Evolutionary conservation across 1,140 invertebrate genomes (phyloP).

Genomic region (Temnothorax curvispinosus): DNA sequence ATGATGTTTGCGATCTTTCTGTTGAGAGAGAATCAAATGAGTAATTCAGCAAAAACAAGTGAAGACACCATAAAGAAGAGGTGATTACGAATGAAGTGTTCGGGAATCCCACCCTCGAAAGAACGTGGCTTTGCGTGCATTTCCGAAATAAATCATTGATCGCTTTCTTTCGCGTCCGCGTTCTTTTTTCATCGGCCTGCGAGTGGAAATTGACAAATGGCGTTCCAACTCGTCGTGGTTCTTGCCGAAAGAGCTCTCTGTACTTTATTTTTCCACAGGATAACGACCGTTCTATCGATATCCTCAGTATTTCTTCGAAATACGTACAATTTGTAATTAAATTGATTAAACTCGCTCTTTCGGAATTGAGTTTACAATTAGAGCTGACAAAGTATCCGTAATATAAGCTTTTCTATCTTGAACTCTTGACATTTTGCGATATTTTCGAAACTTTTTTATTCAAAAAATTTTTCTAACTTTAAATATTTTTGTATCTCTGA

Average conservation of each 20-base stretch:
- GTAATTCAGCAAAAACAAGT: neutral
- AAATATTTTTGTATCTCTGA: neutral
- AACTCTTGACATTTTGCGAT: neutral
- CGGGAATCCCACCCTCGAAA: neutral
- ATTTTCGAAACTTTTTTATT: neutral
- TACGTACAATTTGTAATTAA: neutral
- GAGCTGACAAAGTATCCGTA: neutral
- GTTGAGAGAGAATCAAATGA: neutral
- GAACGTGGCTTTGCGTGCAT: conserved; percentile 38
- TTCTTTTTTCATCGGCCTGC: conserved; percentile 29
- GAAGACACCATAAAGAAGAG: conserved; percentile 3
- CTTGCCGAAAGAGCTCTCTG: neutral
- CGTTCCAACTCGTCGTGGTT: conserved; percentile 16
- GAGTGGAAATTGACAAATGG: conserved; percentile 57
- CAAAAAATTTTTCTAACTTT: neutral
- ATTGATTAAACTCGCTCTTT: neutral
- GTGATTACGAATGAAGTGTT: conserved; percentile 38
- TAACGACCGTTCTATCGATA: conserved; percentile 23
- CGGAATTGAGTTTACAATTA: neutral
- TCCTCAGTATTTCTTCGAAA: neutral
- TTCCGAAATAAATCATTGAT: conserved; percentile 55
- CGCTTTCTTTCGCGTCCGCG: conserved; percentile 33
- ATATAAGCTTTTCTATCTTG: neutral
- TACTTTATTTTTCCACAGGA: conserved; percentile 4
- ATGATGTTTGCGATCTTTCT: neutral